A percentile compares a stretch with the other conserved stretches of the same genome.
Conservation (phyloP, 2,113 vertebrate species). For the Thomomys bottae region DNA sequence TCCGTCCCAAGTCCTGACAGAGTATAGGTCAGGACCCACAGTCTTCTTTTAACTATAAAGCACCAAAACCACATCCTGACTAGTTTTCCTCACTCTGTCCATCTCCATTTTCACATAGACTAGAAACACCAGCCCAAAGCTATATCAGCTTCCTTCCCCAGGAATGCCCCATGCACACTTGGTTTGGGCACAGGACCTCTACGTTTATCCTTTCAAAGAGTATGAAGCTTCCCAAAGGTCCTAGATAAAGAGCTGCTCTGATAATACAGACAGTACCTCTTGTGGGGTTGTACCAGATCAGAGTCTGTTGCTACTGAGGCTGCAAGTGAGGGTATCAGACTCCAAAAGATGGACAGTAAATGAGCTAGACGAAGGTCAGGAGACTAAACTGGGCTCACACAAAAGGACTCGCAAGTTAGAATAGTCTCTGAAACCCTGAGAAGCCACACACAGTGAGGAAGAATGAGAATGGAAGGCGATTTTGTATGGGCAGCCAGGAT, state of each 20-base stretch:
- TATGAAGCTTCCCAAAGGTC: background rate
- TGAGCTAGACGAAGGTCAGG: background rate
- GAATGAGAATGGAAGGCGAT: fast-evolving
- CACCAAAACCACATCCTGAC: background rate
- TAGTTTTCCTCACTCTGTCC: background rate
- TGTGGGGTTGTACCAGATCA: fast-evolving
- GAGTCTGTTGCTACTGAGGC: background rate
- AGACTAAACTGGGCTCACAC: background rate
- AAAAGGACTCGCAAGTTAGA: background rate
- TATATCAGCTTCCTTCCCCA: fast-evolving
- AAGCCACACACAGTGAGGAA: background rate
- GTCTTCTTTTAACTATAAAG: background rate
- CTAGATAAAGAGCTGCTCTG: background rate
- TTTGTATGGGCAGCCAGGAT: no score
- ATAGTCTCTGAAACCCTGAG: background rate
- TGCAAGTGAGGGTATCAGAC: background rate
- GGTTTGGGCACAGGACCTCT: background rate
- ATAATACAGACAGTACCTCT: background rate
- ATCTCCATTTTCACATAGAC: background rate
- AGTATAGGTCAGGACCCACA: fast-evolving
- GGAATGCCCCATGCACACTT: background rate
- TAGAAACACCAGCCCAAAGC: background rate
- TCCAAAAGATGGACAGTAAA: background rate
- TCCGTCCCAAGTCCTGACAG: no score
- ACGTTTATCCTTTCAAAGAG: background rate